Base-by-base conservation (phyloP, 2,888 invertebrate genomes). In the Drosophila infuscata region DNA sequence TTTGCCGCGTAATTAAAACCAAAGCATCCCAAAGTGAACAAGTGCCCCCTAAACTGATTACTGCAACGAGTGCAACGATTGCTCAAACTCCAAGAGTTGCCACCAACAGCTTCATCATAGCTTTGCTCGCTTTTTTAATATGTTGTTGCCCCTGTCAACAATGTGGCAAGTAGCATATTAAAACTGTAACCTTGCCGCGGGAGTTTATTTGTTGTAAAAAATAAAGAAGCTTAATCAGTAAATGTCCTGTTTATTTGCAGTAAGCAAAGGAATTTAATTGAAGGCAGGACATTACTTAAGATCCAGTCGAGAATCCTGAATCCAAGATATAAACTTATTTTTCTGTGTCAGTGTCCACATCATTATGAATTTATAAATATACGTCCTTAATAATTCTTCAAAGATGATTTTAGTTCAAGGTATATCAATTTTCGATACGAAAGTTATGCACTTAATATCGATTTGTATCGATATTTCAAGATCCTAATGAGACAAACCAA, bases 1-100 rank as follows among this genome's bases (percentile, higher is more conserved):
- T 88, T 88, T 77, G 81, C 74, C 81, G 86, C 88, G 88, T 88
- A 89, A 88, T 88, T 88, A 88, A 88, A 89, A 88, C 81, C 86
- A 88, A 89, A 85, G 88, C 87, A 85, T 74, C 60, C 83, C 88
- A 82, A 85, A 83, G 82, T 85, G 83, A 70, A 88, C 88, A 84
- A 87, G 84, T 83, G 89, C 82, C 82, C 78, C 80, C 79, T 77
- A 77, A 85, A 85, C 85, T 83, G 85, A 85, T 85, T 85, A 85
- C 74, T 75, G 83, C 88, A 73, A 81, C 78, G 87, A 78, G 73
- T 54, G 30, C 61, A 46, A 54, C 35, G 17, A 35, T 53, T 53
- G 17, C 35, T 15, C 46, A 4, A 25, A 25, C 25, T n/a, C 25
- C 32, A 5, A 62, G 11, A 20, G 11, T 43, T 12, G 15, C 15